These are phyloP conservation scores for Leptobrachium ailaonicum DNA, from an alignment of 2,113 vertebrate species.

Conservation along the genomic window DNA sequence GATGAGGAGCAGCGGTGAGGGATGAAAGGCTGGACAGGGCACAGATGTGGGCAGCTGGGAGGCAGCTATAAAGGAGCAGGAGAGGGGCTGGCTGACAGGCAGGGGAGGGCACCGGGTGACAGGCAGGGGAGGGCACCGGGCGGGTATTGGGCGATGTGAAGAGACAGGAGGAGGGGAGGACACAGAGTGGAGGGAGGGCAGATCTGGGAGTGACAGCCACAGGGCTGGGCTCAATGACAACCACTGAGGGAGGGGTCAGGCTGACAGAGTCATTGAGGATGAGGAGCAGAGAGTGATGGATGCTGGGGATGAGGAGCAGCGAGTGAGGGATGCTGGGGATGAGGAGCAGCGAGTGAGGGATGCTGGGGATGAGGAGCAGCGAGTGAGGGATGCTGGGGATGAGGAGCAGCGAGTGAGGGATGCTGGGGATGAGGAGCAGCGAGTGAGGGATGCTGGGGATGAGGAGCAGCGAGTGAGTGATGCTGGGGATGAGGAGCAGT, in stretches of 20 bases:
- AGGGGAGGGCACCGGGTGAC: background rate
- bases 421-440: no score
- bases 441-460: no score
- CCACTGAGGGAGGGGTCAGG: constrained; percentile 1
- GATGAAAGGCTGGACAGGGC: background rate
- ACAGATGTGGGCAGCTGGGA: background rate
- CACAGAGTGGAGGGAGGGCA: constrained; percentile 45
- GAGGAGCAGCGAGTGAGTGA: no score
- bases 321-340: background rate
- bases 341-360: background rate
- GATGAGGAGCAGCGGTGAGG: background rate
- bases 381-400: background rate
- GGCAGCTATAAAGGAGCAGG: background rate
- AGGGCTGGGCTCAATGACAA: background rate
- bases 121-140: background rate
- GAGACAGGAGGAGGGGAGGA: background rate
- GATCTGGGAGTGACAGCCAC: background rate
- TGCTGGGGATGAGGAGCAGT: no score
- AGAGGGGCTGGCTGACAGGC: background rate
- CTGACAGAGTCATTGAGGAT: constrained; percentile 17
- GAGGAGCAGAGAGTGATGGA: constrained; percentile 17
- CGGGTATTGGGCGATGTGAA: background rate
- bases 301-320: background rate
- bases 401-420: background rate
- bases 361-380: background rate